Conservation (phyloP, 2,888 invertebrate species). For the Phyllotreta cruciferae region DNA sequence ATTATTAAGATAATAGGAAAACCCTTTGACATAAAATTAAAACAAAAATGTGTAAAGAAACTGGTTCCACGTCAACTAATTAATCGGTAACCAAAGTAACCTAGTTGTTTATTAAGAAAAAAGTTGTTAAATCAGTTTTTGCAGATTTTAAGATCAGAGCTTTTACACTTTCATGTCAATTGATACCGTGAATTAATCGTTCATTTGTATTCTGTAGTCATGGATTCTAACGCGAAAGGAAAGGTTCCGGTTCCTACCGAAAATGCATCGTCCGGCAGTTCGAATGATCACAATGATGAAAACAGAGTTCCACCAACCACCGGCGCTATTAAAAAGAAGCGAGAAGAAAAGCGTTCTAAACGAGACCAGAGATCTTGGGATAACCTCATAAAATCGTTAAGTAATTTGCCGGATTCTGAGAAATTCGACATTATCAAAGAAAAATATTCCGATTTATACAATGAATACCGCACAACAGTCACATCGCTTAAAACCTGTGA, state of each 20-base stretch:
- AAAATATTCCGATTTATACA: conserved; percentile 78
- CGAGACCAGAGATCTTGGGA: conserved; percentile 67
- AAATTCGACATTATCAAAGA: conserved; percentile 74
- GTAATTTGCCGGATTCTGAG: conserved; percentile 68
- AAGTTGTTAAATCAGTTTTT: not conserved
- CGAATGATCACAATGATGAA: not conserved
- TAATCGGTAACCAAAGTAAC: conserved; percentile 16
- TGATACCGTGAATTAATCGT: not conserved
- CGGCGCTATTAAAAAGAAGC: conserved; percentile 37
- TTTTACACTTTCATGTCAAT: not conserved
- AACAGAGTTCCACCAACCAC: conserved; percentile 10
- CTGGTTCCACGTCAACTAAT: conserved; percentile 3
- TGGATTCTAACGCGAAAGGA: conserved; percentile 1
- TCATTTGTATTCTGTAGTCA: conserved; percentile 6
- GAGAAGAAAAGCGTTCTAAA: conserved; percentile 40
- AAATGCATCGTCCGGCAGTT: conserved; percentile 4
- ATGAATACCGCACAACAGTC: conserved; percentile 71
- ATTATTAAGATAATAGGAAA: too few relatives aligned
- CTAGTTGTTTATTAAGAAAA: conserved; percentile 12
- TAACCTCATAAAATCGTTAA: conserved; percentile 71
- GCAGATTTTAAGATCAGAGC: not conserved
- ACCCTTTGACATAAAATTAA: too few relatives aligned
- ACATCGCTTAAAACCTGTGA: conserved; percentile 48
- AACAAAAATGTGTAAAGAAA: too few relatives aligned
- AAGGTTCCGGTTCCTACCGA: conserved; percentile 1